Conservation (phyloP, 2,888 invertebrate genomes). For the Chrysolina oricalcia region DNA sequence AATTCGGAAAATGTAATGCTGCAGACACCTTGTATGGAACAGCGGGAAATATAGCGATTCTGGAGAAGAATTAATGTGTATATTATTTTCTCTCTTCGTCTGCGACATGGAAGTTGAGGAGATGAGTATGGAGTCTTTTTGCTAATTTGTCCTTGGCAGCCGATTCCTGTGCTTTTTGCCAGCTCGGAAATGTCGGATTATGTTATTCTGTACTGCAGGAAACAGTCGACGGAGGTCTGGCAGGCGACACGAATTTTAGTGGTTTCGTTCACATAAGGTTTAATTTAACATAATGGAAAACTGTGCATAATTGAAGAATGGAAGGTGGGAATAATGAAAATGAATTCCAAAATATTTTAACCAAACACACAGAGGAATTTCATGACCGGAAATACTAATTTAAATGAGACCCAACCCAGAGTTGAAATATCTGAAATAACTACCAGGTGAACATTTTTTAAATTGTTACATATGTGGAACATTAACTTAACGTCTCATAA, state of each 20-base stretch:
- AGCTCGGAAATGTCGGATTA: conserved; percentile 4
- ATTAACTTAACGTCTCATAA: no score
- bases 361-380: no score
- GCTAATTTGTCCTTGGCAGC: background rate
- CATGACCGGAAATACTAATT: no score
- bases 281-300: background rate
- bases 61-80: background rate
- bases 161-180: conserved; percentile 7
- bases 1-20: background rate
- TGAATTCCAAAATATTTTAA: no score
- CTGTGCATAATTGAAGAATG: no score
- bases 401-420: no score
- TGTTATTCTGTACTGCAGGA: conserved; percentile 17
- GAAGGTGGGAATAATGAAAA: no score
- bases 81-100: background rate
- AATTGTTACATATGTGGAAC: no score
- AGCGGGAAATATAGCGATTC: background rate
- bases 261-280: background rate
- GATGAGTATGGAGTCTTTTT: background rate
- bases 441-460: no score
- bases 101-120: background rate
- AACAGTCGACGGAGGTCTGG: background rate
- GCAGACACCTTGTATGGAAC: conserved; percentile 9
- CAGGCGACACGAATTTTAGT: background rate
- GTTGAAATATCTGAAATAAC: no score